Evolutionary conservation across 2,888 invertebrate genomes (phyloP).

Genomic region (Calliopum simillimum): DNA sequence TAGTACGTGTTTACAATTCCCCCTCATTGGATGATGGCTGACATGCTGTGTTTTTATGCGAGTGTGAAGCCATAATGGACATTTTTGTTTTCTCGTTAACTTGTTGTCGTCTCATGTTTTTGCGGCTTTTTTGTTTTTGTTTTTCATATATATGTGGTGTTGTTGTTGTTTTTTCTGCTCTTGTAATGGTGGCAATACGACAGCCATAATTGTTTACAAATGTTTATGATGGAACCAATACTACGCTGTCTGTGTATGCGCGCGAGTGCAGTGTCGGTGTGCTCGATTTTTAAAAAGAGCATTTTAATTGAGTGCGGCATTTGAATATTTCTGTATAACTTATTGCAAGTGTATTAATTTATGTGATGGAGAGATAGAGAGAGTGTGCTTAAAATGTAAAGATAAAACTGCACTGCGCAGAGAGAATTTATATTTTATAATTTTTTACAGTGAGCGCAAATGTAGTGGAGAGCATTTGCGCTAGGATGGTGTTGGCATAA

Average conservation of each 20-base stretch:
- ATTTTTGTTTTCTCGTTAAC: constrained; percentile 46
- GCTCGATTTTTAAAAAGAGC: no score
- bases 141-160: no score
- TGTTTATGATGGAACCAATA: constrained; percentile 34
- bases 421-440: no score
- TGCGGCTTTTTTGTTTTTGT: constrained; percentile 7
- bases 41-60: constrained; percentile 35
- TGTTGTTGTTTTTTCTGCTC: constrained; percentile 5
- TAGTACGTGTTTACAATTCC: constrained; percentile 34
- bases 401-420: background rate
- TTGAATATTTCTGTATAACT: no score
- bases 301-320: no score
- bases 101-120: constrained; percentile 12
- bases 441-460: no score
- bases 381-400: background rate
- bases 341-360: no score
- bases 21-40: constrained; percentile 55
- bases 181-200: constrained; percentile 42
- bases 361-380: background rate
- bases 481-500: no score
- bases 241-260: background rate
- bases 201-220: constrained; percentile 62
- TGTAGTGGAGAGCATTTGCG: no score
- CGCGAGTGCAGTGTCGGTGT: background rate
- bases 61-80: constrained; percentile 57